Evolutionary conservation across 1,140 invertebrate genomes (phyloP).

Genomic region (Drosophila ironensis): DNA sequence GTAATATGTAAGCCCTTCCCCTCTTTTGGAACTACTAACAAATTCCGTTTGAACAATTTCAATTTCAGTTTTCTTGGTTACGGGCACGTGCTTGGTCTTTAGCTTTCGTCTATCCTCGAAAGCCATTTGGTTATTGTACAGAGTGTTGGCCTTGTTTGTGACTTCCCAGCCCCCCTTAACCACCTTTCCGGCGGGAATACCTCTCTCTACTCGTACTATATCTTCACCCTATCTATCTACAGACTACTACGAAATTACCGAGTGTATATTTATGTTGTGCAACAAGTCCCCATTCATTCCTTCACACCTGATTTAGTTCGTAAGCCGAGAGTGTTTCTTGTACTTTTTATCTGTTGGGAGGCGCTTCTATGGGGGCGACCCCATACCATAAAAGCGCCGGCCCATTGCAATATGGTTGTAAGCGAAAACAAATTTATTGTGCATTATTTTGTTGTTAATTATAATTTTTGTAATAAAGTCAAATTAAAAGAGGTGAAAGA

Average conservation of each 20-base stretch:
- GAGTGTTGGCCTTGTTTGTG: slow-evolving; percentile 61
- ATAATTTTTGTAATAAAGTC: slow-evolving; percentile 70
- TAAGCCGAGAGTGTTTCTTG: slow-evolving; percentile 52
- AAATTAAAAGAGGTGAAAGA: slow-evolving; percentile 23
- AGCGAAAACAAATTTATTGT: slow-evolving; percentile 40
- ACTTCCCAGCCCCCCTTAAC: slow-evolving; percentile 22
- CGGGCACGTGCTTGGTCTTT: slow-evolving; percentile 43
- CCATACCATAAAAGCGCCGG: slow-evolving; percentile 7
- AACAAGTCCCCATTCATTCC: slow-evolving; percentile 44
- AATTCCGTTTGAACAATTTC: background rate
- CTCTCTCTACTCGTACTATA: too few relatives aligned
- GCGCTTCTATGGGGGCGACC: slow-evolving; percentile 42
- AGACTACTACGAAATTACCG: too few relatives aligned
- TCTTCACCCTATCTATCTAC: too few relatives aligned
- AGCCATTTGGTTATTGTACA: slow-evolving; percentile 57
- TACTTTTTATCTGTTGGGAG: slow-evolving; percentile 21
- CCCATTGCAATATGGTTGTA: slow-evolving; percentile 53
- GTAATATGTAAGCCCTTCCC: too few relatives aligned
- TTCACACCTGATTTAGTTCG: slow-evolving; percentile 49
- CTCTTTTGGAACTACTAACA: background rate
- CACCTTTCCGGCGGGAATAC: too few relatives aligned
- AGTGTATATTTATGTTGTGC: slow-evolving; percentile 55
- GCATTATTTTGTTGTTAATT: slow-evolving; percentile 64
- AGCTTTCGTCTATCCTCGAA: slow-evolving; percentile 39
- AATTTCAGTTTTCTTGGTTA: slow-evolving; percentile 39